These are phyloP conservation scores for Lampris megalopsis DNA, from an alignment of 2,113 vertebrate species.

Conservation along the genomic window DNA sequence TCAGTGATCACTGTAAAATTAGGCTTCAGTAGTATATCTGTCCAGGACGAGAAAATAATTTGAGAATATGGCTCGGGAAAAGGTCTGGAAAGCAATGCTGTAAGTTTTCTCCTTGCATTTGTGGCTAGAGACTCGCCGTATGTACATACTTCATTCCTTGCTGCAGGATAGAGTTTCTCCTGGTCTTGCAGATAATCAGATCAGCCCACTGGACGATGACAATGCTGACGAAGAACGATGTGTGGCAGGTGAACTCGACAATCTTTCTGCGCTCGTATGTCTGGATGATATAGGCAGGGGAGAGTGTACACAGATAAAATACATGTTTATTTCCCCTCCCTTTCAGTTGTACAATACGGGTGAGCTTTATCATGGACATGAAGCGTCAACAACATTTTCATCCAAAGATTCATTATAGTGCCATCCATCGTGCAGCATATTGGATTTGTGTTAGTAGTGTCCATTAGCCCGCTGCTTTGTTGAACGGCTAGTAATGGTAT, in stretches of 20 bases:
- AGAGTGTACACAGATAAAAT: background rate
- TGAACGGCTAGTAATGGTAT: too few species aligned
- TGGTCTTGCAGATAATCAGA: conserved; percentile 95
- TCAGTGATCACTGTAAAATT: too few species aligned
- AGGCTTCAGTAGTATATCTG: background rate
- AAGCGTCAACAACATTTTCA: too few species aligned
- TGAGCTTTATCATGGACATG: too few species aligned
- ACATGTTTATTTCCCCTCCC: too few species aligned
- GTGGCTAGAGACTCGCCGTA: too few species aligned
- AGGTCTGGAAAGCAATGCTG: background rate
- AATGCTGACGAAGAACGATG: conserved; percentile 92
- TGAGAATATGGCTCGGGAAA: background rate
- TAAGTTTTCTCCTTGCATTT: background rate
- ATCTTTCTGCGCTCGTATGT: conserved; percentile 94
- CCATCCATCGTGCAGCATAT: too few species aligned
- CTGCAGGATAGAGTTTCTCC: conserved; percentile 92
- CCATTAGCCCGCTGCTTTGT: too few species aligned
- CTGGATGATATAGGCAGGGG: conserved; percentile 60
- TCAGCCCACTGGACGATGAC: conserved; percentile 94
- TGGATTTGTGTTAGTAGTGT: too few species aligned
- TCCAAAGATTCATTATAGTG: too few species aligned
- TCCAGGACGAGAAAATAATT: background rate
- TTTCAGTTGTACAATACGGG: too few species aligned
- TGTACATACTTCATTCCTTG: conserved; percentile 92
- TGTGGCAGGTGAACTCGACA: conserved; percentile 94